Base-by-base conservation (phyloP, 2,888 invertebrate species). In the Onthophagus sagittarius region DNA sequence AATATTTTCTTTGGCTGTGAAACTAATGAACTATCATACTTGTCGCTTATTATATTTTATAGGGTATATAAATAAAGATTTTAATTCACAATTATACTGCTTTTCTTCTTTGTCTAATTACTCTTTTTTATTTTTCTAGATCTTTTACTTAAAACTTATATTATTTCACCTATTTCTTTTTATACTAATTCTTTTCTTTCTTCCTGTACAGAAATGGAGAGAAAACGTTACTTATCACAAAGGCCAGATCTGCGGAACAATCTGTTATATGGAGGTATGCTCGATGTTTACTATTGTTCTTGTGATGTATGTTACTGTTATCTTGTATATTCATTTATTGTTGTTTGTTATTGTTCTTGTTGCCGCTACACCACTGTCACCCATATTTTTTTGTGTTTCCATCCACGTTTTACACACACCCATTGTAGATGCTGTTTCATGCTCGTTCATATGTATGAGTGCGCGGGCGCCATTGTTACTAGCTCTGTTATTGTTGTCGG, bases 161-260 rank as follows among this genome's bases (percentile, higher is more conserved):
- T 67, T 72, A 33, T 67, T 11, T 64, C 64, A 64, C 15, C 63
- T 73, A 5, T 73, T 72, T 69, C 23, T 69, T 15, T 69, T 31
- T 73, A 73, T 73, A 76, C 75, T 77, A 76, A 74, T 77, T 77
- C 75, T 79, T 76, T 75, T 78, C 73, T 79, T 78, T 81, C 76
- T 83, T 81, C 75, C 83, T 81, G 77, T 76, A 79, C 84, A 85
- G 85, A 85, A 84, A 82, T 82, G 85, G 85, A 80, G 85, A 85
- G 84, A 85, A 85, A 84, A 84, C 85, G 78, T 84, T 85, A 80
- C 85, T 85, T 84, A 85, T 85, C 83, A 85, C 85, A 82, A 85
- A 85, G 84, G 85, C 85, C 83, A 84, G 85, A 82, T 85, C 85
- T 81, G 85, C 85, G 81, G 85, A 85, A 83, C 85, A 85, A 81